These are phyloP conservation scores for Corydoras maculifer DNA, from an alignment of 2,113 vertebrate species.

Conservation along the genomic window DNA sequence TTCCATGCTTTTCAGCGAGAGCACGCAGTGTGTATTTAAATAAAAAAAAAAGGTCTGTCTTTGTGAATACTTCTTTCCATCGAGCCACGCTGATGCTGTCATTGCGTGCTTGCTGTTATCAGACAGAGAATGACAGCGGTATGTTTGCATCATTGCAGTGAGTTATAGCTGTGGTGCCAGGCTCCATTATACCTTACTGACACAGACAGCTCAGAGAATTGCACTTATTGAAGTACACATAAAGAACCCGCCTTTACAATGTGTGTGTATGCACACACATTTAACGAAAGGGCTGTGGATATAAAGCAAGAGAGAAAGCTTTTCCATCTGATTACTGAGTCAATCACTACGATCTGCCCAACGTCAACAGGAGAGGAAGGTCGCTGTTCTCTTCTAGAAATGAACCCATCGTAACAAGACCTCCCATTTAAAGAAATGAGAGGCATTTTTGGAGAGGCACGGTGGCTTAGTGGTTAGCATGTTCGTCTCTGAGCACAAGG, in stretches of 20 bases:
- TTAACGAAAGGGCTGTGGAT: slow-evolving; percentile 16
- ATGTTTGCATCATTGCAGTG: slow-evolving; percentile 26
- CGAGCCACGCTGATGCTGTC: slow-evolving; percentile 24
- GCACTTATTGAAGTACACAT: slow-evolving; percentile 20
- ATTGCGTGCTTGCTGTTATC: not conserved
- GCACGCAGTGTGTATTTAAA: slow-evolving; percentile 20
- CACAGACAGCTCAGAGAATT: slow-evolving; percentile 32
- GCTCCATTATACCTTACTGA: slow-evolving; percentile 42
- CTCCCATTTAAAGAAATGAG: too few relatives aligned
- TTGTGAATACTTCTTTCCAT: slow-evolving; percentile 14
- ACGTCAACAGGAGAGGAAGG: slow-evolving; percentile 17
- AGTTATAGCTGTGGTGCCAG: slow-evolving; percentile 31
- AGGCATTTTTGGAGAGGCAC: too few relatives aligned
- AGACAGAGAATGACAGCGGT: slow-evolving; percentile 22
- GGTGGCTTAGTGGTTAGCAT: too few relatives aligned
- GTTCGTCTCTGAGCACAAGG: too few relatives aligned
- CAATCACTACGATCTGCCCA: slow-evolving; percentile 21
- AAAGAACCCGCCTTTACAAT: slow-evolving; percentile 25
- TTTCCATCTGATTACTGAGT: slow-evolving; percentile 30
- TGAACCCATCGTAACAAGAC: too few relatives aligned
- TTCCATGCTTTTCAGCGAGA: slow-evolving; percentile 18
- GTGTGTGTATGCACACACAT: not conserved
- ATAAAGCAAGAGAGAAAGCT: slow-evolving; percentile 27
- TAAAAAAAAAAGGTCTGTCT: slow-evolving; percentile 21
- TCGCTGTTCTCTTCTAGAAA: too few relatives aligned